These are phyloP conservation scores for Rhabdomys dilectus DNA, from an alignment of 2,113 vertebrate genomes.

Conservation along the genomic window DNA sequence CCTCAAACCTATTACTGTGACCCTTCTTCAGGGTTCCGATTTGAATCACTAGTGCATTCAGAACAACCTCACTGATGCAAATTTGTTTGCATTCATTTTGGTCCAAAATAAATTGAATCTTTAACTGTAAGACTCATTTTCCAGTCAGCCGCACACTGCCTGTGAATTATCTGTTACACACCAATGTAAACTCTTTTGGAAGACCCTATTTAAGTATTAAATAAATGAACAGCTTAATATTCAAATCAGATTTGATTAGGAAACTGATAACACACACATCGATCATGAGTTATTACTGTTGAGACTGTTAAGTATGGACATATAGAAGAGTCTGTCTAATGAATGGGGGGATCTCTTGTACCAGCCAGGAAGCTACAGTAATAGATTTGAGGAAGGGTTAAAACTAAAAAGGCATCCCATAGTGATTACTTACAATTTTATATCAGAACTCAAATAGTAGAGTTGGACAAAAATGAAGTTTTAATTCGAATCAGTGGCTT, in stretches of 20 bases:
- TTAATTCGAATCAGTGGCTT: constrained; percentile 39
- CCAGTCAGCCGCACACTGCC: constrained; percentile 49
- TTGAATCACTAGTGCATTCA: constrained; percentile 24
- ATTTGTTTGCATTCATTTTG: constrained; percentile 56
- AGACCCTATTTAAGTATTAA: constrained; percentile 25
- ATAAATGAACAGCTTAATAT: constrained; percentile 29
- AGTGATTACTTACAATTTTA: neutral
- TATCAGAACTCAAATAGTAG: constrained; percentile 37
- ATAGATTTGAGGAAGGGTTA: constrained; percentile 32
- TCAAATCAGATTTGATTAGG: constrained; percentile 42
- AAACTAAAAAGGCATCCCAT: constrained; percentile 25
- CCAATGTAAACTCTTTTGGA: constrained; percentile 6
- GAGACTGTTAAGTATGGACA: neutral
- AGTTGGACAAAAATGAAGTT: constrained; percentile 50
- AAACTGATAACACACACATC: neutral
- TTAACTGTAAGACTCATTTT: constrained; percentile 58
- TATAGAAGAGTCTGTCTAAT: neutral
- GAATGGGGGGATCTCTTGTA: neutral
- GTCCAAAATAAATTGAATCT: constrained; percentile 51
- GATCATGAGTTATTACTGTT: neutral
- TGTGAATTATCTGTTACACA: constrained; percentile 38
- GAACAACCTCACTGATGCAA: neutral
- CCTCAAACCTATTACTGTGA: constrained; percentile 26
- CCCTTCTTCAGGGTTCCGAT: constrained; percentile 33
- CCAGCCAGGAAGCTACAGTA: neutral